phyloP scores from a whole-genome alignment of 2,113 vertebrate genomes.

The Hyla sarda region DNA sequence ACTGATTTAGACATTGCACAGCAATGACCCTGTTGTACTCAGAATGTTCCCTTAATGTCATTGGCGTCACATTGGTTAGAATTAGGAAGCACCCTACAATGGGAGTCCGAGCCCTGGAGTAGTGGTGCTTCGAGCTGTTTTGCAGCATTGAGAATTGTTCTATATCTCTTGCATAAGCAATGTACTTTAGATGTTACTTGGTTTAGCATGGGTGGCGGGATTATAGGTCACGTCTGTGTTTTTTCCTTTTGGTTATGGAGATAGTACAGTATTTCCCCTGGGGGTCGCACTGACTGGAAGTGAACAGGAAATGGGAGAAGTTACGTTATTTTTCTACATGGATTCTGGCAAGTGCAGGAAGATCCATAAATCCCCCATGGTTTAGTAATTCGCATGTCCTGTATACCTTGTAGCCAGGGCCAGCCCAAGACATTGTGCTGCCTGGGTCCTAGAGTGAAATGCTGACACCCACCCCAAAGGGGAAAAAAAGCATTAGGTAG shows the following conservation, averaged over 20 bases:
- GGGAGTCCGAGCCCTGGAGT: neutral
- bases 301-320: neutral
- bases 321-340: neutral
- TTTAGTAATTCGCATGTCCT: neutral
- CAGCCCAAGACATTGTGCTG: no score
- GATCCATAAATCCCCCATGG: neutral
- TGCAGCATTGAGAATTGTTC: neutral
- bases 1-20: no score
- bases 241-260: neutral
- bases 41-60: no score
- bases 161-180: neutral
- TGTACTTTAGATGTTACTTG: neutral
- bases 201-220: neutral
- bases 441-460: no score
- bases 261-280: neutral
- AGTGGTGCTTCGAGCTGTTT: neutral
- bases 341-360: neutral
- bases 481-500: no score
- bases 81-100: no score
- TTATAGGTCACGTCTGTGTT: neutral
- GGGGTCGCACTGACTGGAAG: constrained; percentile 7
- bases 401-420: no score
- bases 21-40: no score
- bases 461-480: no score
- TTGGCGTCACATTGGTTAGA: no score